Conservation (phyloP, 2,113 vertebrate species). For the Ptilorrhoa leucosticta region DNA sequence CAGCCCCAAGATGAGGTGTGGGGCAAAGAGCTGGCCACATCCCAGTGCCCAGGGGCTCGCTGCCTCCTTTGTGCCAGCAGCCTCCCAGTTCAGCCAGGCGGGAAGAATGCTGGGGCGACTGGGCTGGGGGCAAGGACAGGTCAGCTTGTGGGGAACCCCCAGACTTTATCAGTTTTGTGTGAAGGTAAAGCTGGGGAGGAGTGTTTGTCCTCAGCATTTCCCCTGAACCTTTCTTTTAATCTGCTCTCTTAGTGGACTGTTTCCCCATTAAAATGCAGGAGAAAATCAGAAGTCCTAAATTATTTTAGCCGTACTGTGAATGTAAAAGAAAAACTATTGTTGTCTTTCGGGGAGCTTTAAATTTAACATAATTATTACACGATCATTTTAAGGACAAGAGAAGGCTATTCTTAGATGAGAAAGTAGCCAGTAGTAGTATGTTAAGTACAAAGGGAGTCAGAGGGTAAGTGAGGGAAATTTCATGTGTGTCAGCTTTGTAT, state of each 20-base stretch:
- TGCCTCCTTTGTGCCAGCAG: background rate
- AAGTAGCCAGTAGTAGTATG: background rate
- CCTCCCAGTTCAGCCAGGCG: background rate
- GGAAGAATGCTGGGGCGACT: fast-evolving
- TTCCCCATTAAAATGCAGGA: background rate
- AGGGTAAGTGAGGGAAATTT: background rate
- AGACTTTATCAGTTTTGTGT: background rate
- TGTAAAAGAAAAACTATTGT: background rate
- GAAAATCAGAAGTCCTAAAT: background rate
- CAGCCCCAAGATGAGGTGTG: fast-evolving
- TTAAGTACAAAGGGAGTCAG: background rate
- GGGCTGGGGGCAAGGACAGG: fast-evolving
- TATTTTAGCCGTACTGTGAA: background rate
- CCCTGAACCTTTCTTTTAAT: background rate
- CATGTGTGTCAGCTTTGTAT: background rate
- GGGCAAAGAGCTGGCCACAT: fast-evolving
- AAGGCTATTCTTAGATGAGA: background rate
- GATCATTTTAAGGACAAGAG: background rate
- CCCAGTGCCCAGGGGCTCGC: fast-evolving
- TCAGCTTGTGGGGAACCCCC: background rate
- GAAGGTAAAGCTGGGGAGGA: background rate
- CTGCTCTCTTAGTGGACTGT: background rate
- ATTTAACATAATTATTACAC: background rate
- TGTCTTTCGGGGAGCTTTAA: background rate
- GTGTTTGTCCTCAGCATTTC: background rate